Base-by-base conservation (phyloP, 2,113 vertebrate genomes). In the Aythya baeri region DNA sequence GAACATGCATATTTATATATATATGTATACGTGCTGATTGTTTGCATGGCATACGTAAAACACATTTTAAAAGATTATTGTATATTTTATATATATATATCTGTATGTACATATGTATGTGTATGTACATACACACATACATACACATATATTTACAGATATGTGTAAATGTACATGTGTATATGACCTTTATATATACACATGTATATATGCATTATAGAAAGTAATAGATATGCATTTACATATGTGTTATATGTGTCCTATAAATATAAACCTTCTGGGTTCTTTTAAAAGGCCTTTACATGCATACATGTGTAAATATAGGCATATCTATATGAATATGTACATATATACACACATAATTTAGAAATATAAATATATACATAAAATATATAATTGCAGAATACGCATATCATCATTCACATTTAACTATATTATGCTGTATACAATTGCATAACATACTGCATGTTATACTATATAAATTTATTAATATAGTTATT, bases 171-270 rank as follows among this genome's bases (percentile, higher is more conserved):
- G 23, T 52, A 52, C 22, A 13, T 52, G 49, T 50, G 23, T 52
- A 29, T 55, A 78, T 55, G 7, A 34, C 20, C 4, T 70, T 70
- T 54, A 73, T 41, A 17, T 9, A 52, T 50, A 50, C 22, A 26
- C 50, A 52, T 13, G 23, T 26, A 26, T 26, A 52, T 52, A 52
- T 52, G 50, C 50, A 52, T 52, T 52, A 46, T 44, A 66, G 29
- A n/a, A 21, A 26, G 29, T 29, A n/a, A 21, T n/a, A 36, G 20
- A 2, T 27, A 1, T 20, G 1, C 46, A 11, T 18, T 5, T 6
- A 7, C 21, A 14, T 52, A 38, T 68, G 38, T 26, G 46, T 52
- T 52, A 23, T 25, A 25, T 52, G 50, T 52, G 22, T 52, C 50
- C 50, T 26, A 13, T 25, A 52, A 52, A 52, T 52, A 25, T 26